Evolutionary conservation across 1,140 invertebrate genomes (phyloP).

Genomic region (Drosophila kepulauana): DNA sequence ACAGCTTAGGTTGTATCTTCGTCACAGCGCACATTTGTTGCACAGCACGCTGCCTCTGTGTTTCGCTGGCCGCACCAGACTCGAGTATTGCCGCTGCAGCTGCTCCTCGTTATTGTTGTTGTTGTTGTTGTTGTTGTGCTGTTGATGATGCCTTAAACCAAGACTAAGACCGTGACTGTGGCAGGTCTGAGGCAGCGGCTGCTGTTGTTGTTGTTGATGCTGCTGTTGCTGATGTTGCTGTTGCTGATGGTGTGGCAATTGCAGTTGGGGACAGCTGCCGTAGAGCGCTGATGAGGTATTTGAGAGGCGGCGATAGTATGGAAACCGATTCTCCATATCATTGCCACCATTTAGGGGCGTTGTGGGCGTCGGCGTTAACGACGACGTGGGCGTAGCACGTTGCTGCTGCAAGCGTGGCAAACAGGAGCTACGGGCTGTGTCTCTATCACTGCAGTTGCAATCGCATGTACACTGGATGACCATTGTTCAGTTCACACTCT

Average conservation of each 20-base stretch:
- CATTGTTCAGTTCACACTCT: constrained; percentile 58
- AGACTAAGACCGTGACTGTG: constrained; percentile 5
- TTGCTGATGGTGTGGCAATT: constrained; percentile 26
- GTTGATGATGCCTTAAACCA: constrained; percentile 30
- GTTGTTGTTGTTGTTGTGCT: constrained; percentile 33
- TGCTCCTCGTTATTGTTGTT: constrained; percentile 17
- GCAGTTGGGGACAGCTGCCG: constrained; percentile 78
- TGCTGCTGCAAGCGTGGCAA: constrained; percentile 49
- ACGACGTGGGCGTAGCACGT: constrained; percentile 49
- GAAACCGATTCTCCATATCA: constrained; percentile 75
- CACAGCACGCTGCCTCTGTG: constrained; percentile 71
- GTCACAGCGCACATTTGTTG: constrained; percentile 84
- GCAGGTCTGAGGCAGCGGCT: constrained; percentile 6
- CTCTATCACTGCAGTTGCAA: constrained; percentile 83
- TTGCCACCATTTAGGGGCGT: constrained; percentile 55
- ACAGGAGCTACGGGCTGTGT: constrained; percentile 70
- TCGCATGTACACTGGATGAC: constrained; percentile 83
- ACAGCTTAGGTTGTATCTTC: constrained; percentile 84
- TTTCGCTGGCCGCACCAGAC: constrained; percentile 57
- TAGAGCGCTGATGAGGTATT: constrained; percentile 80
- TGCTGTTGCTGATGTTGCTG: constrained; percentile 9
- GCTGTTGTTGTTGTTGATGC: constrained; percentile 12
- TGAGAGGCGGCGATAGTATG: constrained; percentile 77
- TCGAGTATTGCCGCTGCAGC: constrained; percentile 60
- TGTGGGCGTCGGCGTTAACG: constrained; percentile 23